Evolutionary conservation across 2,888 invertebrate species (phyloP).

Genomic region (Cynaeus angustus): DNA sequence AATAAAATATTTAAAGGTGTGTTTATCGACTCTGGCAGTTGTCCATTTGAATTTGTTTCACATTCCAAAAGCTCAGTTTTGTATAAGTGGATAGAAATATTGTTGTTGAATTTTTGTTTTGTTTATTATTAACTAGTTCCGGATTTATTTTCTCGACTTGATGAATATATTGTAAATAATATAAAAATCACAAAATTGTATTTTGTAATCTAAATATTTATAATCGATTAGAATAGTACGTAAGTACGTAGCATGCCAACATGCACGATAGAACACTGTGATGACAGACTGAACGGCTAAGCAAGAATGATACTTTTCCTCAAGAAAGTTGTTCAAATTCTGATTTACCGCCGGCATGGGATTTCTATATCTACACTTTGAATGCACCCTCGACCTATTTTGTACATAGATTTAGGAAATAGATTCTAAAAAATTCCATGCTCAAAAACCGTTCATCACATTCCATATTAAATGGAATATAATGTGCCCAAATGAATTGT

Average conservation of each 20-base stretch:
- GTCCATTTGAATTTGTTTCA: conserved; percentile 32
- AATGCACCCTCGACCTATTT: conserved; percentile 31
- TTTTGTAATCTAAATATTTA: conserved; percentile 42
- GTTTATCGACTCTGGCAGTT: conserved; percentile 32
- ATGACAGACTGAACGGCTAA: conserved; percentile 65
- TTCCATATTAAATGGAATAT: conserved; percentile 29
- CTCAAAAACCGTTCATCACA: conserved; percentile 32
- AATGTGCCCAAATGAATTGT: neutral
- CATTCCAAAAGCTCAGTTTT: conserved; percentile 48
- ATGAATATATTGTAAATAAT: conserved; percentile 47
- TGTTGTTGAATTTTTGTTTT: conserved; percentile 37
- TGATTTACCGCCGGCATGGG: conserved; percentile 28
- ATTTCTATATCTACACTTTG: conserved; percentile 18
- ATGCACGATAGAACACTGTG: conserved; percentile 66
- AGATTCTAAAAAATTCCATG: conserved; percentile 41
- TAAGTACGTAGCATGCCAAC: conserved; percentile 57
- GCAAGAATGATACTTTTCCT: neutral
- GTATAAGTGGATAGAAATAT: conserved; percentile 34
- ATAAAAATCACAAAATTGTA: conserved; percentile 27
- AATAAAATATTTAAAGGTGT: conserved; percentile 38
- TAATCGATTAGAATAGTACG: conserved; percentile 40
- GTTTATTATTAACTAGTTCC: conserved; percentile 25
- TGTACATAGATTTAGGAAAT: conserved; percentile 30
- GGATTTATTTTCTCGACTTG: conserved; percentile 33
- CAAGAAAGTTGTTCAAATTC: conserved; percentile 29